Percentiles rank a stretch among this genome's conserved stretches.
These are phyloP conservation scores for Cephus pulcher DNA, from an alignment of 2,888 invertebrate species.

Conservation along the genomic window DNA sequence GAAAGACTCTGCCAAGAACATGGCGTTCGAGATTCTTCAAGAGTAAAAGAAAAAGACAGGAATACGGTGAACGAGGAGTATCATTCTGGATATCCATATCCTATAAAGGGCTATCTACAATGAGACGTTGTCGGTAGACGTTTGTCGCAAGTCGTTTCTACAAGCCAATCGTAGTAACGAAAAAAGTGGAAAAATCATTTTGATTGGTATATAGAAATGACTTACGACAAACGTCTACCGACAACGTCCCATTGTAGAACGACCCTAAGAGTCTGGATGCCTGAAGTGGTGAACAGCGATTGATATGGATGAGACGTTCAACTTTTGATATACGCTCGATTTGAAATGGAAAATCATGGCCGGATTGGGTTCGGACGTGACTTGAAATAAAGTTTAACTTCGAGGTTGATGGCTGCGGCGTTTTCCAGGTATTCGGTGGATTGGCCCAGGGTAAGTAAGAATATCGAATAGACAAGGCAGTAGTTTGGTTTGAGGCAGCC, in stretches of 20 bases:
- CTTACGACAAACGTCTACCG: too few species aligned
- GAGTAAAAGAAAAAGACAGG: background rate
- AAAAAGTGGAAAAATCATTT: too few species aligned
- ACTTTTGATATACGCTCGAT: constrained; percentile 63
- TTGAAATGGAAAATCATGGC: constrained; percentile 64
- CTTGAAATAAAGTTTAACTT: constrained; percentile 54
- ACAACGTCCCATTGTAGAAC: too few species aligned
- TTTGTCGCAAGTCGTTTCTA: too few species aligned
- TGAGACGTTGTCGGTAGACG: too few species aligned
- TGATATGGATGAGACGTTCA: constrained; percentile 60
- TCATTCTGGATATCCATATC: background rate
- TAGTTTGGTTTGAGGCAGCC: background rate
- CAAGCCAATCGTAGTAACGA: too few species aligned
- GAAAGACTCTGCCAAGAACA: background rate
- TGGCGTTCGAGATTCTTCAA: background rate
- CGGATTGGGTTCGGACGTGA: constrained; percentile 62
- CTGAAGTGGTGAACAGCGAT: constrained; percentile 33
- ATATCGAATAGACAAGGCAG: too few species aligned
- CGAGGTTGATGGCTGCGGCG: constrained; percentile 23
- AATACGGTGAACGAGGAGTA: background rate
- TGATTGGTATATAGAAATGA: too few species aligned
- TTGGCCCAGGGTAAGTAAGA: too few species aligned
- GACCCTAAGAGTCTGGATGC: background rate
- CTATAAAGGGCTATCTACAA: too few species aligned
- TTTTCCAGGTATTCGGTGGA: background rate